These are phyloP conservation scores for Cyclura pinguis DNA, from an alignment of 2,797 vertebrate species.

Conservation along the genomic window DNA sequence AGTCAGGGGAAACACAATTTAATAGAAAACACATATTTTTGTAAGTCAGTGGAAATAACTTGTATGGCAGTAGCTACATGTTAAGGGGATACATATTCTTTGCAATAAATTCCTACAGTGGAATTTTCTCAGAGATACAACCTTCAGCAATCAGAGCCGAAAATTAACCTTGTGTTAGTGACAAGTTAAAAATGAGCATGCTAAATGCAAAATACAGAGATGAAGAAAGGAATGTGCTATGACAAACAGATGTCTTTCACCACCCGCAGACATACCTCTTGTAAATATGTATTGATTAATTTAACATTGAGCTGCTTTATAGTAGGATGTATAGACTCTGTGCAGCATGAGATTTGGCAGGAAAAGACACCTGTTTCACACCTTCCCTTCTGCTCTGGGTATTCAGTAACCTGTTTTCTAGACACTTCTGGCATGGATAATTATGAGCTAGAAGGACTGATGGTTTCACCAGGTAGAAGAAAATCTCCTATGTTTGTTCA, in stretches of 20 bases:
- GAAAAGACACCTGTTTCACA: neutral
- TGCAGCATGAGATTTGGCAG: fast-evolving
- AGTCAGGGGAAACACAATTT: constrained; percentile 44
- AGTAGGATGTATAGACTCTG: neutral
- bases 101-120: too few species aligned
- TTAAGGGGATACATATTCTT: too few species aligned
- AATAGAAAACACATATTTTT: neutral
- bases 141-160: too few species aligned
- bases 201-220: too few species aligned
- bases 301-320: constrained; percentile 11
- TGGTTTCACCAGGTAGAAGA: neutral
- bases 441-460: neutral
- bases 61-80: neutral
- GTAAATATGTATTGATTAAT: too few species aligned
- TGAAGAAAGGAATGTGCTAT: too few species aligned
- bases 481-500: neutral
- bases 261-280: too few species aligned
- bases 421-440: neutral
- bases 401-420: neutral
- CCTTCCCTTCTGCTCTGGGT: neutral
- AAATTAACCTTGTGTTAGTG: too few species aligned
- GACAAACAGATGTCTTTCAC: too few species aligned
- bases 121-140: too few species aligned
- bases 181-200: too few species aligned
- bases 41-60: neutral